Conservation (phyloP, 1,140 invertebrate genomes). For the Orchesella cincta region DNA sequence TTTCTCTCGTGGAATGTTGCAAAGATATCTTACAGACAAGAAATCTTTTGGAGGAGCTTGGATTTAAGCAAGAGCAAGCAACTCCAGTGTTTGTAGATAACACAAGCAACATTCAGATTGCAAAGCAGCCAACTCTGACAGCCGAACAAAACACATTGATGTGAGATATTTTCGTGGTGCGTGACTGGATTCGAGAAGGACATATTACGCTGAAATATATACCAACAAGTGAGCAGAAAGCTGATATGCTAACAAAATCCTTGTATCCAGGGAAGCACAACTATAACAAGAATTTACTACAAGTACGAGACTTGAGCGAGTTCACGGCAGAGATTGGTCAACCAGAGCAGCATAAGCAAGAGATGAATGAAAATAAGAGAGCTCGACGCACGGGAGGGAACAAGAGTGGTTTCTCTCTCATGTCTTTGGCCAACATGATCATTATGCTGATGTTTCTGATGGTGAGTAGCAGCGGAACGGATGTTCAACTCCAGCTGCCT, state of each 20-base stretch:
- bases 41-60: not conserved
- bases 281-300: not conserved
- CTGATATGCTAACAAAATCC: constrained; percentile 34
- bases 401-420: no score
- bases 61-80: not conserved
- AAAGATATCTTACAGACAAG: constrained; percentile 53
- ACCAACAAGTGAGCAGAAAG: constrained; percentile 5
- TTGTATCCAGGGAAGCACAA: not conserved
- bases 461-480: not conserved
- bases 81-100: constrained; percentile 49
- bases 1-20: constrained; percentile 54
- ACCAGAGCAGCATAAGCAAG: not conserved
- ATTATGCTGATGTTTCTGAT: not conserved
- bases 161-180: constrained; percentile 5
- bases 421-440: not conserved
- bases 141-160: constrained; percentile 53
- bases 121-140: constrained; percentile 50
- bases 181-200: constrained; percentile 10
- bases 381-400: no score
- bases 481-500: not conserved
- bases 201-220: constrained; percentile 9
- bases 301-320: not conserved
- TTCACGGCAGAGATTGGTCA: not conserved
- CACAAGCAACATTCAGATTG: constrained; percentile 50
- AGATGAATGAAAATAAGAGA: not conserved